phyloP scores from a whole-genome alignment of 2,888 invertebrate species.

The Zygaena filipendulae region DNA sequence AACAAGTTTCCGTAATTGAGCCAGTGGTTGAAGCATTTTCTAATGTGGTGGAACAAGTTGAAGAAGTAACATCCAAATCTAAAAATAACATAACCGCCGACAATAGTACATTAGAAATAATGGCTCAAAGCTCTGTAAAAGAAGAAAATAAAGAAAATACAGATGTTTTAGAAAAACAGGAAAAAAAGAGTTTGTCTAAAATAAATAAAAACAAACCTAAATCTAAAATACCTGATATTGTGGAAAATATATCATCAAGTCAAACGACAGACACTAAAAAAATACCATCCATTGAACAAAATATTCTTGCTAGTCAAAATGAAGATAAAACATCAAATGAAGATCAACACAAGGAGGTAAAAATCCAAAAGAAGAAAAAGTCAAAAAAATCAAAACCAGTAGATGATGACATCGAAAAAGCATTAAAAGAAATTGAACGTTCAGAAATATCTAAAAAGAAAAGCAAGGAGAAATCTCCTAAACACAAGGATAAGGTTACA shows the following conservation, averaged over 20 bases:
- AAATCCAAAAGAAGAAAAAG: conserved; percentile 18
- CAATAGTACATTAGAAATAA: conserved; percentile 7
- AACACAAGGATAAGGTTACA: background rate
- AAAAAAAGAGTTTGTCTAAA: background rate
- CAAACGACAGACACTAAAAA: too few relatives aligned
- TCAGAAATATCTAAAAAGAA: conserved; percentile 27
- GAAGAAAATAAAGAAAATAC: background rate
- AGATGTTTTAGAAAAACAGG: background rate
- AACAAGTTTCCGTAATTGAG: conserved; percentile 19
- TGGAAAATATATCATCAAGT: too few relatives aligned
- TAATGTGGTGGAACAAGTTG: conserved; percentile 23
- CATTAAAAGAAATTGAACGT: conserved; percentile 33
- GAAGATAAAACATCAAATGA: conserved; percentile 3
- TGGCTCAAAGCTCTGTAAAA: background rate
- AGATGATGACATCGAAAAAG: conserved; percentile 36
- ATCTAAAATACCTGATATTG: background rate
- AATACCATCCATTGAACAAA: too few relatives aligned
- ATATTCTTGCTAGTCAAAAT: too few relatives aligned
- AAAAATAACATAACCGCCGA: conserved; percentile 16
- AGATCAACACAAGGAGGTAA: conserved; percentile 6
- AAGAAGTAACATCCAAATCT: conserved; percentile 19
- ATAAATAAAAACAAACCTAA: background rate
- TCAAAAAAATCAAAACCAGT: conserved; percentile 12
- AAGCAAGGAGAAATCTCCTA: conserved; percentile 20
- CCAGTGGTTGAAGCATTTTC: conserved; percentile 20